Percentiles rank a stretch among this genome's conserved stretches.
These are phyloP conservation scores for Dasyprocta punctata DNA, from an alignment of 2,113 vertebrate species.

Conservation along the genomic window DNA sequence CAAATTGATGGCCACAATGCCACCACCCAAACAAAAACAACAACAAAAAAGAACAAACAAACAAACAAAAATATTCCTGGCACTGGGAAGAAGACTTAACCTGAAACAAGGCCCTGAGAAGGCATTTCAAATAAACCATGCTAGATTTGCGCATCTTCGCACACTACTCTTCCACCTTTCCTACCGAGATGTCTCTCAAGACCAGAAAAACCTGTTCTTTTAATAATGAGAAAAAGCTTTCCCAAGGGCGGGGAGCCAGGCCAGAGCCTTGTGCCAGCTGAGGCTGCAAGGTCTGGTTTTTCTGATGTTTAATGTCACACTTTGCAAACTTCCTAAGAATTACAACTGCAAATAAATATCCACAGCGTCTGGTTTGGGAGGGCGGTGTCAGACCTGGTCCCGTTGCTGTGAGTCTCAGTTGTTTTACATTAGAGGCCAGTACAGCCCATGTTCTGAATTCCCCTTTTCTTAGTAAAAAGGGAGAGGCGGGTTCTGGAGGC, in stretches of 20 bases:
- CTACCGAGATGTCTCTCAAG: conserved; percentile 3
- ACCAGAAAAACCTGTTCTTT: conserved; percentile 35
- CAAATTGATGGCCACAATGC: not conserved
- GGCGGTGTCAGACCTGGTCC: conserved; percentile 49
- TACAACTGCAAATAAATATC: conserved; percentile 27
- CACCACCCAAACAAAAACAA: not conserved
- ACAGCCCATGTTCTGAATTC: conserved; percentile 27
- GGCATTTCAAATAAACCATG: not conserved
- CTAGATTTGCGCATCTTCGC: not conserved
- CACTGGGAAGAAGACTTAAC: not conserved
- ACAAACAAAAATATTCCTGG: not conserved
- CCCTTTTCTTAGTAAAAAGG: conserved; percentile 35
- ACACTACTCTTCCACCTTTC: not conserved
- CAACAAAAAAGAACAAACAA: not conserved
- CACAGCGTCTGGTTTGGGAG: conserved; percentile 13
- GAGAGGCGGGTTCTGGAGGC: not conserved
- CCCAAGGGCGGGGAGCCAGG: not conserved
- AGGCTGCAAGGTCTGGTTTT: conserved; percentile 24
- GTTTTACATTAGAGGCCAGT: conserved; percentile 67
- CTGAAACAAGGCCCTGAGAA: not conserved
- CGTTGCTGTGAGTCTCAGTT: conserved; percentile 37
- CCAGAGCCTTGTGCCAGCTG: not conserved
- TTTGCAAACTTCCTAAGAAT: conserved; percentile 62
- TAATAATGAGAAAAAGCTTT: not conserved
- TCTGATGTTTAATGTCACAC: conserved; percentile 50